Conservation (phyloP, 1,140 invertebrate species). For the Coenobita brevimanus region DNA sequence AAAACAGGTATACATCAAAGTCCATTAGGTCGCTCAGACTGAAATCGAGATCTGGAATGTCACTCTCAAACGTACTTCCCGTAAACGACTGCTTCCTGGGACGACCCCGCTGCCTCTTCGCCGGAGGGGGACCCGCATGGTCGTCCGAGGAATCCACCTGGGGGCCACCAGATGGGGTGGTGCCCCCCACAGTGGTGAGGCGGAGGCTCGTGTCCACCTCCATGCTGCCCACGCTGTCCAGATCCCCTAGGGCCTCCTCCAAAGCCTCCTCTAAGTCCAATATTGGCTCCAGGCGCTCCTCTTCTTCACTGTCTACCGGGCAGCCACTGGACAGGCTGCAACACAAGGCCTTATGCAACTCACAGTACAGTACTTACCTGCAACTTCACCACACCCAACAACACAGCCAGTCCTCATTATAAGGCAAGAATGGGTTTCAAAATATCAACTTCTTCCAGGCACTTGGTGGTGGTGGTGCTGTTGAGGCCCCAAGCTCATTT, state of each 20-base stretch:
- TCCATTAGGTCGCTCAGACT: constrained; percentile 68
- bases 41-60: constrained; percentile 69
- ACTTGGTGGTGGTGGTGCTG: no score
- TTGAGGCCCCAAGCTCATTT: no score
- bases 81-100: constrained; percentile 68
- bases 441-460: background rate
- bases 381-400: no score
- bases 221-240: constrained; percentile 68
- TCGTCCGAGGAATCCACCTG: constrained; percentile 32
- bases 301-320: constrained; percentile 60
- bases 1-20: constrained; percentile 68
- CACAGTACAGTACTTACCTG: background rate
- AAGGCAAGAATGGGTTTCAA: background rate
- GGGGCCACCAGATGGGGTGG: constrained; percentile 3
- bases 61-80: constrained; percentile 67
- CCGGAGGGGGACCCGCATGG: constrained; percentile 51
- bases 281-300: constrained; percentile 61
- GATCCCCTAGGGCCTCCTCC: constrained; percentile 64
- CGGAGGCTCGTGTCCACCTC: constrained; percentile 60
- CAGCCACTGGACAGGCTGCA: constrained; percentile 64
- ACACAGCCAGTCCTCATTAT: background rate
- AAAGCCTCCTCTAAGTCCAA: constrained; percentile 63
- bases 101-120: constrained; percentile 62
- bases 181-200: constrained; percentile 39
- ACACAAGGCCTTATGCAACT: constrained; percentile 5